Base-by-base conservation (phyloP, 2,888 invertebrate genomes). In the Drosophila yooni region DNA sequence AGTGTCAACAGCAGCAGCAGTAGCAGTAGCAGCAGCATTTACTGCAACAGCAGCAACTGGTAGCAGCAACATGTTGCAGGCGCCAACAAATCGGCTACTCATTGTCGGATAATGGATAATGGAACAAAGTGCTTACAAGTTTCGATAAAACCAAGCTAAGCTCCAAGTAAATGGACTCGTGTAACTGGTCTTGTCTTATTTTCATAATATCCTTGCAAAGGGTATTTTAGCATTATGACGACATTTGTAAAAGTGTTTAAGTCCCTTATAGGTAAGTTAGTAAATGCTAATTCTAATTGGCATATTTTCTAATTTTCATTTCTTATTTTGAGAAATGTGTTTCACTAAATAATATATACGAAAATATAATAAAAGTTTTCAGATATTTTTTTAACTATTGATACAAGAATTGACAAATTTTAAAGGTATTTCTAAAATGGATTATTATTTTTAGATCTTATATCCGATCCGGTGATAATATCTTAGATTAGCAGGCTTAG, bases 101-200 rank as follows among this genome's bases (percentile, higher is more conserved):
- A 72, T 82, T 82, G 78, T 65, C 58, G 64, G 57, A 79, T 76
- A 78, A 78, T 73, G 69, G 65, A 73, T 78, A 79, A 76, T 72
- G 63, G 46, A 48, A 61, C 69, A 72, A 67, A 74, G 63, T 67
- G 58, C 54, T 27, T 43, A 61, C 67, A 77, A 66, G 63, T 51
- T 64, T 71, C 46, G 50, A 59, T 69, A 74, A 61, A 56, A 59
- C 48, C 65, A 25, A 40, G 50, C 38, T 10, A 27, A 57, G 36
- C 21, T 34, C n/a, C 50, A 43, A 40, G n/a, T n/a, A 36, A 68
- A 54, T 40, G 50, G 34, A 29, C 18, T 64, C 27, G 18, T 54
- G 33, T 66, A 51, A 59, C 54, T 50, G 25, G 2, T 15, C 46
- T 7, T 11, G 27, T 50, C 31, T 25, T 27, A 18, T 29, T 21